phyloP scores from a whole-genome alignment of 2,113 vertebrate genomes.

The Anarrhichthys ocellatus region DNA sequence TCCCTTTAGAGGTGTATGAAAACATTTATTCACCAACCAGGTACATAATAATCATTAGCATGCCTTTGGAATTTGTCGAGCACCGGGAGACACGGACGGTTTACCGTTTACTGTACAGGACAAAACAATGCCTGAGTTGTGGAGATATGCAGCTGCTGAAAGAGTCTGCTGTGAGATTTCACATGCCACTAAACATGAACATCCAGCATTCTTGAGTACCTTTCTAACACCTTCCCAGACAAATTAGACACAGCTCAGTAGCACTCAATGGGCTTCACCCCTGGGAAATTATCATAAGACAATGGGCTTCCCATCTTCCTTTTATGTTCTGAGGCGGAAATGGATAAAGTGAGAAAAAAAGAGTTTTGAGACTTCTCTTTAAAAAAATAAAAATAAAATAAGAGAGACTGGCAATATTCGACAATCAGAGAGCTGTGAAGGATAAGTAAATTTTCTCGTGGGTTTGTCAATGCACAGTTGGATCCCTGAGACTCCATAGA shows the following conservation, averaged over 20 bases:
- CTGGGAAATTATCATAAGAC: conserved; percentile 82
- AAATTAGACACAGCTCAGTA: conserved; percentile 82
- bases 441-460: conserved; percentile 78
- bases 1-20: conserved; percentile 19
- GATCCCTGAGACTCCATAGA: conserved; percentile 70
- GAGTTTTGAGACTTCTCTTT: conserved; percentile 51
- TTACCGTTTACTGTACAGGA: conserved; percentile 46
- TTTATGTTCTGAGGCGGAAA: conserved; percentile 71
- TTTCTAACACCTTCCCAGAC: conserved; percentile 78
- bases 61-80: conserved; percentile 35
- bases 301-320: conserved; percentile 70
- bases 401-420: conserved; percentile 43
- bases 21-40: conserved; percentile 41
- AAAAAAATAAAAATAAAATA: conserved; percentile 41
- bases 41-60: conserved; percentile 46
- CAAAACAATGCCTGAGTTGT: conserved; percentile 45
- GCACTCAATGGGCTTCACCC: conserved; percentile 74
- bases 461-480: conserved; percentile 66
- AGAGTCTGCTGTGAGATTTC: conserved; percentile 63
- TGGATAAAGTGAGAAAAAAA: conserved; percentile 18
- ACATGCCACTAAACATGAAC: conserved; percentile 73
- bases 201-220: conserved; percentile 71
- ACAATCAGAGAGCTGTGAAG: conserved; percentile 76
- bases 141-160: conserved; percentile 42
- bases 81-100: conserved; percentile 31